phyloP scores from a whole-genome alignment of 2,797 vertebrate genomes.

The Chelon auratus region DNA sequence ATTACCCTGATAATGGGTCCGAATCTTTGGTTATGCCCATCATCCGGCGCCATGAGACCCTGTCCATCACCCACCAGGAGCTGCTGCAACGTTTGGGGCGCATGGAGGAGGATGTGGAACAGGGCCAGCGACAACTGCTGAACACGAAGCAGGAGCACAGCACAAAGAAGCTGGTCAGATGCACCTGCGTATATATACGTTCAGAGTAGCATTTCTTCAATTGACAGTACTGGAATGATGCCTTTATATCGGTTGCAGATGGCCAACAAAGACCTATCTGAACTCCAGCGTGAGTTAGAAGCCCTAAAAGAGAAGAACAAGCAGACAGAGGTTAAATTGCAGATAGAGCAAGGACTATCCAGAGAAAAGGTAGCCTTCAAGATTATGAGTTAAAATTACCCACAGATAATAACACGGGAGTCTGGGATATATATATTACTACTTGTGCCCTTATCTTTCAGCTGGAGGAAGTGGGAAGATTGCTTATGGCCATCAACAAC shows the following conservation, averaged over 20 bases:
- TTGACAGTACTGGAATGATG: not conserved
- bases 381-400: not conserved
- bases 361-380: slow-evolving; percentile 76
- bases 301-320: slow-evolving; percentile 74
- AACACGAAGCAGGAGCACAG: slow-evolving; percentile 77
- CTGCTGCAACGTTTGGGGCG: slow-evolving; percentile 72
- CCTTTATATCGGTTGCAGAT: slow-evolving; percentile 62
- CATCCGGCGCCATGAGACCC: slow-evolving; percentile 79
- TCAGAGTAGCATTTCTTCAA: not conserved
- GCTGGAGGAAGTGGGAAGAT: slow-evolving; percentile 75
- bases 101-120: slow-evolving; percentile 80
- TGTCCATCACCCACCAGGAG: slow-evolving; percentile 78
- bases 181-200: not conserved
- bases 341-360: slow-evolving; percentile 72
- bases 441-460: slow-evolving; percentile 48
- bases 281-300: slow-evolving; percentile 80
- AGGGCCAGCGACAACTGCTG: slow-evolving; percentile 74
- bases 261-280: slow-evolving; percentile 79
- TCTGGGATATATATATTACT: slow-evolving; percentile 1
- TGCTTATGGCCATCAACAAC: slow-evolving; percentile 78
- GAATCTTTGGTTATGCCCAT: slow-evolving; percentile 80
- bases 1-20: slow-evolving; percentile 71
- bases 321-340: slow-evolving; percentile 74
- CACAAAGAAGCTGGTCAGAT: slow-evolving; percentile 78
- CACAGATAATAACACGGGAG: not conserved